Conservation (phyloP, 92 coral and sea anemone genomes). For the Actinostola sp. region DNA sequence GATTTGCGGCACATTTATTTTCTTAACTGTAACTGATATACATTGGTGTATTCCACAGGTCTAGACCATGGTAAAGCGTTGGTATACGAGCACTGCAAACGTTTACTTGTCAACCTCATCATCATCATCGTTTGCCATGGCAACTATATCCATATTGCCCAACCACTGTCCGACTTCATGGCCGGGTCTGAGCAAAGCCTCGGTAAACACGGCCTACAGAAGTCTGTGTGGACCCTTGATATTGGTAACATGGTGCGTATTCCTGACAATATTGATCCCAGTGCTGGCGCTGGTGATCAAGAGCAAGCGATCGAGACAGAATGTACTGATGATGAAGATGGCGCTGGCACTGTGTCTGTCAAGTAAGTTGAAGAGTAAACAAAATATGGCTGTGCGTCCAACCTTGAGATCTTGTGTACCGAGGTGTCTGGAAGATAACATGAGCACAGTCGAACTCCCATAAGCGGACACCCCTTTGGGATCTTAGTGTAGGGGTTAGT, state of each 20-base stretch:
- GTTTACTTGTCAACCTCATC: constrained; percentile 84
- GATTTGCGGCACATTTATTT: too few relatives aligned
- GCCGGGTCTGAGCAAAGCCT: constrained; percentile 84
- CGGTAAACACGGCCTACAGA: constrained; percentile 67
- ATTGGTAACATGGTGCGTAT: constrained; percentile 74
- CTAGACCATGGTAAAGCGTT: constrained; percentile 97
- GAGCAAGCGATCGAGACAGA: constrained; percentile 4
- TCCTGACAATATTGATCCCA: constrained; percentile 38
- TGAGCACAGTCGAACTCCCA: too few relatives aligned
- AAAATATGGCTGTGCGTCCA: too few relatives aligned
- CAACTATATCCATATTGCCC: constrained; percentile 85
- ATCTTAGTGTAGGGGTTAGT: too few relatives aligned
- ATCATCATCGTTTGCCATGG: constrained; percentile 89
- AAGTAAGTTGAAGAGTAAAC: constrained; percentile 82
- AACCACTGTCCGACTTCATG: constrained; percentile 87
- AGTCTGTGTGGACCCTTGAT: constrained; percentile 86
- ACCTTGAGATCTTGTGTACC: too few relatives aligned
- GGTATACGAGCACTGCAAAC: constrained; percentile 96
- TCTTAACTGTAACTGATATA: too few relatives aligned
- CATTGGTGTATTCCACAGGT: constrained; percentile 50
- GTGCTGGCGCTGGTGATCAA: constrained; percentile 59
- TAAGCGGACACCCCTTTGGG: too few relatives aligned
- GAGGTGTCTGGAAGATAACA: too few relatives aligned
- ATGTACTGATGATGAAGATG: constrained; percentile 33
- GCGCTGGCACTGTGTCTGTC: constrained; percentile 67